A percentile compares a stretch with the other conserved stretches of the same genome.
These are phyloP conservation scores for Metopia argyrocephala DNA, from an alignment of 2,888 invertebrate species.

Conservation along the genomic window DNA sequence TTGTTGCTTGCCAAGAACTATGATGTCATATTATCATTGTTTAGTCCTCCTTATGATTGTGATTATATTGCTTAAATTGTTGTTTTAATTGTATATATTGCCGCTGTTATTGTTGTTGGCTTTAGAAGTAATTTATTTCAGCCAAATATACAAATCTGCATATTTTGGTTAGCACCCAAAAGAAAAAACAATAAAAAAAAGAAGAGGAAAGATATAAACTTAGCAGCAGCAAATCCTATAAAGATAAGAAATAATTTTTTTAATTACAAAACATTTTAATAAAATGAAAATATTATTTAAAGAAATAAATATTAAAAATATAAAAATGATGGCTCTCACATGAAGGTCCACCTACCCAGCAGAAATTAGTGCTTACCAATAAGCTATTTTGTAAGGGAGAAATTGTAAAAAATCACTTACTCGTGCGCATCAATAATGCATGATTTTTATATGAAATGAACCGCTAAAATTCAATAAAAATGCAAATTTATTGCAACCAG, in stretches of 20 bases:
- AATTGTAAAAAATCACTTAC: too few relatives aligned
- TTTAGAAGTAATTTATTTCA: conserved; percentile 32
- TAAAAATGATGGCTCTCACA: too few relatives aligned
- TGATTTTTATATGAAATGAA: too few relatives aligned
- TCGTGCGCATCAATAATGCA: too few relatives aligned
- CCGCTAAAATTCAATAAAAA: too few relatives aligned
- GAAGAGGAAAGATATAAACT: neutral
- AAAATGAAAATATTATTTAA: neutral
- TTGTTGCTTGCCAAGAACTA: conserved; percentile 59
- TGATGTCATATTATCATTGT: conserved; percentile 47
- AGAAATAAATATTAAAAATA: too few relatives aligned
- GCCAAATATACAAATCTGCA: conserved; percentile 43
- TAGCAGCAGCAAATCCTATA: neutral
- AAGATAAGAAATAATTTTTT: neutral
- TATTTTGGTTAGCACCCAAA: conserved; percentile 58
- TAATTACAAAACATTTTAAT: too few relatives aligned
- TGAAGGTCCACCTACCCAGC: too few relatives aligned
- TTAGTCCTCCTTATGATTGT: conserved; percentile 48
- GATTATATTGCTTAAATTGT: conserved; percentile 58
- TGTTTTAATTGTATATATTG: conserved; percentile 56
- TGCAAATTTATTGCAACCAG: too few relatives aligned
- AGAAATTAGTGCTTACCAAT: too few relatives aligned
- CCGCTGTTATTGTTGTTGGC: conserved; percentile 38
- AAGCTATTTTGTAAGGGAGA: too few relatives aligned
- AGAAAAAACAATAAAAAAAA: conserved; percentile 10